Evolutionary conservation across 2,888 invertebrate species (phyloP).

Genomic region (Gastracanthus pulcherrimus): DNA sequence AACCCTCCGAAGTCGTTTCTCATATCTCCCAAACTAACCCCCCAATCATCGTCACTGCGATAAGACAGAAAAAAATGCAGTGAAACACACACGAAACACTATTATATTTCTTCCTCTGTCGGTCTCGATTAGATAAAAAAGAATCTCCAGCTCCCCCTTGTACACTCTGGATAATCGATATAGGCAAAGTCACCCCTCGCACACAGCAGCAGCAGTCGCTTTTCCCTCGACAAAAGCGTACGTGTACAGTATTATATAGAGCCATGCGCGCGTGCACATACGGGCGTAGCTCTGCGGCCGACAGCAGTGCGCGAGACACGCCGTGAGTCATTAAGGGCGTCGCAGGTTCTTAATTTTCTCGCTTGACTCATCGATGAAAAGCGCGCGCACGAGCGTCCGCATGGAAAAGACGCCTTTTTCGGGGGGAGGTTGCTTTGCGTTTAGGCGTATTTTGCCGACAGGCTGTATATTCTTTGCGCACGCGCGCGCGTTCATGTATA

Average conservation of each 20-base stretch:
- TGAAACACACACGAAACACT: too few species aligned
- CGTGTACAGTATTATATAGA: neutral
- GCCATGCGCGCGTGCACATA: neutral
- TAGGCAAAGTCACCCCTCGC: too few species aligned
- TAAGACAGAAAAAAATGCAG: neutral
- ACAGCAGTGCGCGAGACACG: neutral
- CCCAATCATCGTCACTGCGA: neutral
- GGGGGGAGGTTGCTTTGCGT: neutral
- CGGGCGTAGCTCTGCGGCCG: neutral
- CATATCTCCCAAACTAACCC: neutral
- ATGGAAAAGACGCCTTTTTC: neutral
- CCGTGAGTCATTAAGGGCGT: conserved; percentile 51
- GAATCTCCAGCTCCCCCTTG: neutral
- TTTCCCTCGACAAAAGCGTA: neutral
- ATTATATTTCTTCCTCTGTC: neutral
- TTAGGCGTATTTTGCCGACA: too few species aligned
- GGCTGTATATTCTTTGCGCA: neutral
- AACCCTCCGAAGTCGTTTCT: too few species aligned
- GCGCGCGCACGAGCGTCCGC: neutral
- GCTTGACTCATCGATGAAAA: conserved; percentile 44
- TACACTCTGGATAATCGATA: conserved; percentile 29
- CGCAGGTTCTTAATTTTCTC: conserved; percentile 45
- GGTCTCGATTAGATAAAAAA: conserved; percentile 9
- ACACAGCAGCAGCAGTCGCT: too few species aligned
- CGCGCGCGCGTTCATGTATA: neutral